Evolutionary conservation across 2,797 vertebrate species (phyloP).

Genomic region (Anabacerthia variegaticeps): DNA sequence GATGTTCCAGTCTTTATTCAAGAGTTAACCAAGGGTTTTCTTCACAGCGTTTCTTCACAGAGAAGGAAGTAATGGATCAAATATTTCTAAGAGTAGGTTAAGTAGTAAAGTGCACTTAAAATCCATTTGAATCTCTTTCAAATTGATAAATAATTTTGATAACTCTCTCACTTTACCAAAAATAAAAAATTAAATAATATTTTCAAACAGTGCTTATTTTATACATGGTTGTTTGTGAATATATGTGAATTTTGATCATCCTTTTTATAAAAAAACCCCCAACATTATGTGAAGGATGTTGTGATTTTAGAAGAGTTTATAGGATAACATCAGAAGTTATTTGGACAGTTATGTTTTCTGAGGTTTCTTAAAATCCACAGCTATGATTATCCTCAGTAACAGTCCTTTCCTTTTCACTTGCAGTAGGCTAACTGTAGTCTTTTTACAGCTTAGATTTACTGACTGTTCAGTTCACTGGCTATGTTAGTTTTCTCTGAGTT

Average conservation of each 20-base stretch:
- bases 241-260: background rate
- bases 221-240: background rate
- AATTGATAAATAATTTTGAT: background rate
- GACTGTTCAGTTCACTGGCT: background rate
- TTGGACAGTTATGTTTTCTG: background rate
- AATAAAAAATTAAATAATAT: background rate
- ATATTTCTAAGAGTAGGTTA: background rate
- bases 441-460: background rate
- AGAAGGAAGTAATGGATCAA: background rate
- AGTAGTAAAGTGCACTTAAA: background rate
- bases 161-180: background rate
- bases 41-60: background rate
- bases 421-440: background rate
- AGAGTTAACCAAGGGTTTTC: background rate
- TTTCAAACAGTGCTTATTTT: background rate
- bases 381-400: background rate
- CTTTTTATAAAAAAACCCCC: background rate
- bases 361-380: background rate
- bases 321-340: background rate
- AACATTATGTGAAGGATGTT: background rate
- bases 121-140: background rate
- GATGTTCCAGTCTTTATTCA: background rate
- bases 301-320: background rate
- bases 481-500: background rate
- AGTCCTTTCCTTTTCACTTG: background rate